Conservation (phyloP, 2,888 invertebrate genomes). For the Ormia ochracea region DNA sequence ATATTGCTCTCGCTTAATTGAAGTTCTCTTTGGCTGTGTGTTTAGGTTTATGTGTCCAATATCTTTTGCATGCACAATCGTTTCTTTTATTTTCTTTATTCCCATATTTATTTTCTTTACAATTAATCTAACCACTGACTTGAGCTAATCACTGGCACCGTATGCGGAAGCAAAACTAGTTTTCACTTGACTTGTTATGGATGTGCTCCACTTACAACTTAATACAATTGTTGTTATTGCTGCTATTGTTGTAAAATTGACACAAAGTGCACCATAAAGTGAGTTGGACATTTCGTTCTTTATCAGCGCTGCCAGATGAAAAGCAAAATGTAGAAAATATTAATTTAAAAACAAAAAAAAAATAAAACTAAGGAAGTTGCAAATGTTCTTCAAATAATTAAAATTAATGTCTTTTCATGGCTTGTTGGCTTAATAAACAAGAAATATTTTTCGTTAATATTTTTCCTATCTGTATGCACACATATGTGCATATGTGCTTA, state of each 20-base stretch:
- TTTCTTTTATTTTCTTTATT: slow-evolving; percentile 43
- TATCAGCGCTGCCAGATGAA: slow-evolving; percentile 19
- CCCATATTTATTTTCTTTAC: slow-evolving; percentile 52
- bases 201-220: slow-evolving; percentile 65
- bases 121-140: slow-evolving; percentile 54
- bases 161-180: slow-evolving; percentile 66
- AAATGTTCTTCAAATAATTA: neutral
- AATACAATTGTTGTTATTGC: slow-evolving; percentile 37
- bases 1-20: neutral
- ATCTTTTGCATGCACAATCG: slow-evolving; percentile 37
- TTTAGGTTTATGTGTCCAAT: slow-evolving; percentile 30
- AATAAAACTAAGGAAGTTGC: slow-evolving; percentile 4
- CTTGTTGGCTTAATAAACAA: neutral
- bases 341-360: neutral
- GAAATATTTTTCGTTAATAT: neutral
- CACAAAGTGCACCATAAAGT: slow-evolving; percentile 37
- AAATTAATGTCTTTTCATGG: neutral
- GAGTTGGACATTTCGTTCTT: slow-evolving; percentile 37
- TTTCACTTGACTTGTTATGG: slow-evolving; percentile 65
- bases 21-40: slow-evolving; percentile 15
- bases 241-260: slow-evolving; percentile 34
- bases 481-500: no score
- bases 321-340: neutral
- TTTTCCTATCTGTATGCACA: neutral
- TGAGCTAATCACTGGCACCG: slow-evolving; percentile 53